Conservation (phyloP, 2,113 vertebrate genomes). For the Girardinichthys multiradiatus region DNA sequence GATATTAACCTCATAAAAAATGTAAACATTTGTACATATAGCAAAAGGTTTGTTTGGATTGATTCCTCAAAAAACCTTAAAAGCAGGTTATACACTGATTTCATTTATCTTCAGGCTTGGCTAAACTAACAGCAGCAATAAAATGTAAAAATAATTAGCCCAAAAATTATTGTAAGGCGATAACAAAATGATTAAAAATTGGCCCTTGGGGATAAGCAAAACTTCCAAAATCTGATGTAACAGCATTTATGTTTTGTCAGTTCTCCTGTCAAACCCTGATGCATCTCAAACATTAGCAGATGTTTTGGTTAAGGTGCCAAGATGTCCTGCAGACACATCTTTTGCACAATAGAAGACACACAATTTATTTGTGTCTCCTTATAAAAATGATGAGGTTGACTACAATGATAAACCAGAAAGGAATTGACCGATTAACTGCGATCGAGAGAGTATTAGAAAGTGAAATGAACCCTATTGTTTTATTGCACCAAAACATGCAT, state of each 20-base stretch:
- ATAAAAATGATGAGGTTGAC: not conserved
- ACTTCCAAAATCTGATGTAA: not conserved
- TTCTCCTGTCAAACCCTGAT: not conserved
- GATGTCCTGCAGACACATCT: not conserved
- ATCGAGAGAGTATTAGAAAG: not conserved
- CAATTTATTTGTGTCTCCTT: not conserved
- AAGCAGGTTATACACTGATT: too few species aligned
- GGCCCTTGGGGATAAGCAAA: conserved; percentile 14
- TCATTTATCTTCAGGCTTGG: too few species aligned
- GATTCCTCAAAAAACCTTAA: too few species aligned
- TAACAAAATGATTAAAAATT: not conserved
- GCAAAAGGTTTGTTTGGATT: too few species aligned
- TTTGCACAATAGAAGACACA: not conserved
- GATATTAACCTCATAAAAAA: too few species aligned
- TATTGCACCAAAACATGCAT: not conserved
- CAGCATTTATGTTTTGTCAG: not conserved
- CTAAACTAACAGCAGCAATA: too few species aligned
- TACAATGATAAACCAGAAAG: not conserved
- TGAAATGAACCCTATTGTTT: too few species aligned
- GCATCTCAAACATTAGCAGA: not conserved
- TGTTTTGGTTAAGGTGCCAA: not conserved
- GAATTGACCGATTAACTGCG: not conserved
- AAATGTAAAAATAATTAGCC: not conserved
- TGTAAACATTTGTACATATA: too few species aligned
- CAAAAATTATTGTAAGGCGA: not conserved